A percentile compares a stretch with the other conserved stretches of the same genome.
Evolutionary conservation across 2,888 invertebrate species (phyloP).

Genomic region (Rambutsinella grinnellia): DNA sequence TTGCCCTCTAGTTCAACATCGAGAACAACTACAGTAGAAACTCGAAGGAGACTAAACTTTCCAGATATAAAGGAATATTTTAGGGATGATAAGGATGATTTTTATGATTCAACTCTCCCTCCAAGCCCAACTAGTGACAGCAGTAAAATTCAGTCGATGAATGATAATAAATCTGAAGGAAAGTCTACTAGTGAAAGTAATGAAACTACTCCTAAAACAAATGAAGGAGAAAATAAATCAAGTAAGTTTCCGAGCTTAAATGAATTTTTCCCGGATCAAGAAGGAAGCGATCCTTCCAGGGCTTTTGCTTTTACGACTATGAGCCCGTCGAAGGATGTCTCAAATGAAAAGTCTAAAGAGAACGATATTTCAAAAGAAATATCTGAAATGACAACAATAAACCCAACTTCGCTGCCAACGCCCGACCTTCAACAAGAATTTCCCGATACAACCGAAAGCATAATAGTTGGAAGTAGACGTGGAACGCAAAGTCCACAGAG

Average conservation of each 20-base stretch:
- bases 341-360: not conserved
- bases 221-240: not conserved
- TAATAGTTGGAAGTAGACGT: constrained; percentile 1
- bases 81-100: not conserved
- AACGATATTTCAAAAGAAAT: not conserved
- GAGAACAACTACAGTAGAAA: not conserved
- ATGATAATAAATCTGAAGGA: constrained; percentile 6
- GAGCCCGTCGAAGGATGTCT: not conserved
- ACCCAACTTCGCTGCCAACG: not conserved
- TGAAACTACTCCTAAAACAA: not conserved
- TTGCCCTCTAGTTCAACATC: not conserved
- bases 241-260: constrained; percentile 25
- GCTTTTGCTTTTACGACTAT: not conserved
- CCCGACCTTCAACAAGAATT: not conserved
- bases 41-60: not conserved
- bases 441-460: constrained; percentile 22
- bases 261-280: constrained; percentile 29
- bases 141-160: constrained; percentile 6
- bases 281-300: not conserved
- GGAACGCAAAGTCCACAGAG: not conserved
- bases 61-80: constrained; percentile 30
- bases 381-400: not conserved
- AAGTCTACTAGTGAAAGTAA: not conserved
- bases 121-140: not conserved
- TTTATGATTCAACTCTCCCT: not conserved